Conservation (phyloP, 1,140 invertebrate genomes). For the Heliconius congener region DNA sequence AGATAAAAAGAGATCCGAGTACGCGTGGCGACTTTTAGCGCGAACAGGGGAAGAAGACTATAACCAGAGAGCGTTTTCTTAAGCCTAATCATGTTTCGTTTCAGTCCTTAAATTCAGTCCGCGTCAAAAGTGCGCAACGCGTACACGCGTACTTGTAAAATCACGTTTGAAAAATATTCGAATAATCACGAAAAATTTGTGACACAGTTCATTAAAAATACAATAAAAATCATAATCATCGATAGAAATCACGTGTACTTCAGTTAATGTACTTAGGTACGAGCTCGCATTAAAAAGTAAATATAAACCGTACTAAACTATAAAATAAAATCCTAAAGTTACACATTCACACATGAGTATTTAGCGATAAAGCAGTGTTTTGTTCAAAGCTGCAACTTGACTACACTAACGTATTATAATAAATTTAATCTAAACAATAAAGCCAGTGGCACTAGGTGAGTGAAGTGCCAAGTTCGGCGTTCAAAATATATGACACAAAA, state of each 20-base stretch:
- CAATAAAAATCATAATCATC: constrained; percentile 62
- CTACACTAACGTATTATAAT: constrained; percentile 67
- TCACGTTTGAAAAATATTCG: constrained; percentile 26
- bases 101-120: constrained; percentile 16
- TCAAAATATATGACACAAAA: constrained; percentile 77
- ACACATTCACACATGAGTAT: constrained; percentile 79
- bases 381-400: constrained; percentile 80
- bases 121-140: constrained; percentile 50
- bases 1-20: constrained; percentile 41
- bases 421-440: constrained; percentile 66
- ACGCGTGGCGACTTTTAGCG: constrained; percentile 48
- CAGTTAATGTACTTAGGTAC: constrained; percentile 71
- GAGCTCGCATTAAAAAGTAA: constrained; percentile 70
- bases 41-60: constrained; percentile 8
- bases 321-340: constrained; percentile 69
- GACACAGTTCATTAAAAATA: constrained; percentile 51
- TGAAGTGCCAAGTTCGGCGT: constrained; percentile 53
- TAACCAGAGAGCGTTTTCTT: constrained; percentile 26
- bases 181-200: constrained; percentile 50
- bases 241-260: constrained; percentile 78
- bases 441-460: constrained; percentile 77
- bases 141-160: constrained; percentile 46
- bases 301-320: constrained; percentile 60
- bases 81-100: constrained; percentile 27
- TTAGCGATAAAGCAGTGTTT: constrained; percentile 77